A percentile compares a stretch with the other conserved stretches of the same genome.
Evolutionary conservation across 2,113 vertebrate species (phyloP).

Genomic region (Puma concolor): DNA sequence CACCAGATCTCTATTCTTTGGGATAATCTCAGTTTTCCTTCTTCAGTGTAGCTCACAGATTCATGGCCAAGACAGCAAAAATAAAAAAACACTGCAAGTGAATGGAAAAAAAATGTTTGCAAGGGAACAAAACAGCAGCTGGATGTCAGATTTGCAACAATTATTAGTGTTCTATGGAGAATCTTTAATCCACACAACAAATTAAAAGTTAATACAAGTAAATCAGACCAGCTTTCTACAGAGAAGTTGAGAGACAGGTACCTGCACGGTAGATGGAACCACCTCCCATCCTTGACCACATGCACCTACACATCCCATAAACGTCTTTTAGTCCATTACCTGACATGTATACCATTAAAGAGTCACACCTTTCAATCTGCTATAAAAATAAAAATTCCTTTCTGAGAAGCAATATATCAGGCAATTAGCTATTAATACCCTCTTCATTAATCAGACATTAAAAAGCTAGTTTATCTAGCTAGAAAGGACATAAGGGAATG

Average conservation of each 20-base stretch:
- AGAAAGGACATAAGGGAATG: neutral
- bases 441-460: slow-evolving; percentile 31
- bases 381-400: slow-evolving; percentile 13
- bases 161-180: neutral
- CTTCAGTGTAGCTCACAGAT: neutral
- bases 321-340: neutral
- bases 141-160: neutral
- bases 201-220: neutral
- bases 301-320: neutral
- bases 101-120: neutral
- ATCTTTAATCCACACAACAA: neutral
- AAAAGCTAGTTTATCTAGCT: neutral
- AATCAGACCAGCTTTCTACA: neutral
- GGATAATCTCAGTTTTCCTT: neutral
- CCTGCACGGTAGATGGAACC: neutral
- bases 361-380: neutral
- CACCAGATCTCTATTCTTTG: neutral
- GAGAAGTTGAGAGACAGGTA: neutral
- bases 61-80: neutral
- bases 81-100: neutral
- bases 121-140: neutral
- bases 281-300: neutral
- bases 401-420: neutral
- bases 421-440: neutral
- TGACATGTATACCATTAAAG: neutral